Evolutionary conservation across 2,113 vertebrate species (phyloP).

Genomic region (Engystomops pustulosus): DNA sequence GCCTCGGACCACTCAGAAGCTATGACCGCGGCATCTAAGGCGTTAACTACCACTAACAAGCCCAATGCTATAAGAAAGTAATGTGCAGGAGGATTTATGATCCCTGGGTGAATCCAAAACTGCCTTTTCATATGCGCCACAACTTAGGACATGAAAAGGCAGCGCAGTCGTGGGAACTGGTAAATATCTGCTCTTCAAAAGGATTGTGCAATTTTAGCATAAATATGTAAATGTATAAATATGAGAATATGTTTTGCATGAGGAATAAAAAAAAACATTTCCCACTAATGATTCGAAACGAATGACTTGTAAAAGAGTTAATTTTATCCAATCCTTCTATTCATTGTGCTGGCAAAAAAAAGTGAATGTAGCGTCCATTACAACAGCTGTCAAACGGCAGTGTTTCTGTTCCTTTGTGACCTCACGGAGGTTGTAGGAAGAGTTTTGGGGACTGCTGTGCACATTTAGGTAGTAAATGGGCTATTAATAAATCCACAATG

Average conservation of each 20-base stretch:
- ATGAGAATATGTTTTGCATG: constrained; percentile 29
- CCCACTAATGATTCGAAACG: not conserved
- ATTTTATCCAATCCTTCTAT: constrained; percentile 22
- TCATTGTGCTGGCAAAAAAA: constrained; percentile 16
- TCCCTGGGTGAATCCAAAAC: too few species aligned
- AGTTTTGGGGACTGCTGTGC: constrained; percentile 19
- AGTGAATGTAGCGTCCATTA: not conserved
- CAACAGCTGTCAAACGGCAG: constrained; percentile 8
- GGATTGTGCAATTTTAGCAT: too few species aligned
- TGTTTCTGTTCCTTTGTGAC: constrained; percentile 6
- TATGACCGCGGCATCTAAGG: too few species aligned
- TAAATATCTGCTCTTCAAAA: too few species aligned
- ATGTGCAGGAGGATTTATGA: too few species aligned
- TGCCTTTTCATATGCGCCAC: too few species aligned
- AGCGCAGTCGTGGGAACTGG: too few species aligned
- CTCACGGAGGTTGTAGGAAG: constrained; percentile 1
- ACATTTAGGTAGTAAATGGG: constrained; percentile 31
- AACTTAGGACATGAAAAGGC: too few species aligned
- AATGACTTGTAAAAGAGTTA: constrained; percentile 8
- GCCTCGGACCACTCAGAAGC: too few species aligned
- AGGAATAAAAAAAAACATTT: constrained; percentile 9
- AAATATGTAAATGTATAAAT: too few species aligned
- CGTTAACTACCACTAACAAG: too few species aligned
- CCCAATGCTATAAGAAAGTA: too few species aligned
- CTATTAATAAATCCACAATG: constrained; percentile 33